Base-by-base conservation (phyloP, 2,888 invertebrate species). In the Stenichneumon culpator region DNA sequence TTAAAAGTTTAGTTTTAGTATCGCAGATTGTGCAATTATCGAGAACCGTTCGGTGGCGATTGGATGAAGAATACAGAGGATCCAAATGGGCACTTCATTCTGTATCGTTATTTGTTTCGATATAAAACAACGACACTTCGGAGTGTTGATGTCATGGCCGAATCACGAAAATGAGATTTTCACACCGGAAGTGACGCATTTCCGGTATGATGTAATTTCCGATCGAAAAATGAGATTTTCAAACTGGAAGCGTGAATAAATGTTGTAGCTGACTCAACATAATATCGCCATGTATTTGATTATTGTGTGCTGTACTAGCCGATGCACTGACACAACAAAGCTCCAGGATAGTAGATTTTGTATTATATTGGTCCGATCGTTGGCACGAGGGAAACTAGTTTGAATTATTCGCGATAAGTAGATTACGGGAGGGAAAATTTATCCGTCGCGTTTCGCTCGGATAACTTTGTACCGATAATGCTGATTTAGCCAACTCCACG, bases 381-480 rank as follows among this genome's bases (percentile, higher is more conserved):
- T 16, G 44, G 50, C 72, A 60, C 54, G 36, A 65, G 69, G 28
- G 60, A 79, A 82, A 72, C 70, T 82, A 60, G 72, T 79, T 80
- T 80, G 79, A 82, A 82, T 82, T 79, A 85, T 79, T 54, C 57
- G 68, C 57, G 82, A 79, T 85, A 79, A 85, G 82, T 57, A 85
- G 82, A 85, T 85, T 82, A 85, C 79, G 72, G 22, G 50, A 28
- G 57, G 68, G 74, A 44, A 82, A 82, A 85, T 85, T 82, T 72
- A 63, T 72, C 72, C 32, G 60, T 44, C 50, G 50, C 79, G 79
- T 68, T 57, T 52, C 63, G 82, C 79, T 77, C 22, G 72, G 70
- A 82, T 85, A 79, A 65, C 54, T 74, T 68, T 47, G 44, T 75
- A 79, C 85, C 85, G 82, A 85, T 85, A 82, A 85, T 82, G 79